Percentiles rank a stretch among this genome's conserved stretches.
These are phyloP conservation scores for Cephus pygmeus DNA, from an alignment of 2,888 invertebrate species.

Conservation along the genomic window DNA sequence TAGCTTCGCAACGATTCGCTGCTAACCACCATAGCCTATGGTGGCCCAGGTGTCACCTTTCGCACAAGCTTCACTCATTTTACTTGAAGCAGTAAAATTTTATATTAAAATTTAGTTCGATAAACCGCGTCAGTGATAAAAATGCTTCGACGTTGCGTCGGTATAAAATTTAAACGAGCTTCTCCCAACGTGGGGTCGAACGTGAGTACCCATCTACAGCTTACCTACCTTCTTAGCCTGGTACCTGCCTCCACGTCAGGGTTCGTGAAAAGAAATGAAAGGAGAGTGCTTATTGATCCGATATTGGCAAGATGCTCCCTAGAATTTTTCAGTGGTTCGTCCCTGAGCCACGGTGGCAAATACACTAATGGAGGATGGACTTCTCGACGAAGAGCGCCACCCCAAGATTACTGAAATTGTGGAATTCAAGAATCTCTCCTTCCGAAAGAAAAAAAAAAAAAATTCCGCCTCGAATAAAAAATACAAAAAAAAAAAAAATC, in stretches of 20 bases:
- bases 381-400: not conserved
- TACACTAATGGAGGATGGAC: not conserved
- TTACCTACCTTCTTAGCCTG: not conserved
- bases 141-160: constrained; percentile 35
- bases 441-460: not conserved
- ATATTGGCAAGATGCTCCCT: constrained; percentile 18
- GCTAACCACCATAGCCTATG: not conserved
- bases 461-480: no score
- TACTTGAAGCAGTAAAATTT: constrained; percentile 22
- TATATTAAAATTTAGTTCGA: constrained; percentile 35
- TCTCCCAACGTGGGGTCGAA: constrained; percentile 11
- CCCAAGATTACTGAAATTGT: not conserved
- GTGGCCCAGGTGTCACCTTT: not conserved
- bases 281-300: constrained; percentile 15
- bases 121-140: constrained; percentile 37
- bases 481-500: no score
- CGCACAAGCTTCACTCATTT: constrained; percentile 26
- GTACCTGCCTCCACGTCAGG: not conserved
- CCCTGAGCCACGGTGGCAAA: not conserved
- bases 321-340: not conserved
- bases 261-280: not conserved
- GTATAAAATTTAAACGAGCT: constrained; percentile 35
- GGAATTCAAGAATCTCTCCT: not conserved
- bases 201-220: not conserved
- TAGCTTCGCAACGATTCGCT: not conserved